A percentile compares a stretch with the other conserved stretches of the same genome.
These are phyloP conservation scores for Acanthopagrus latus DNA, from an alignment of 2,797 vertebrate species.

Conservation along the genomic window DNA sequence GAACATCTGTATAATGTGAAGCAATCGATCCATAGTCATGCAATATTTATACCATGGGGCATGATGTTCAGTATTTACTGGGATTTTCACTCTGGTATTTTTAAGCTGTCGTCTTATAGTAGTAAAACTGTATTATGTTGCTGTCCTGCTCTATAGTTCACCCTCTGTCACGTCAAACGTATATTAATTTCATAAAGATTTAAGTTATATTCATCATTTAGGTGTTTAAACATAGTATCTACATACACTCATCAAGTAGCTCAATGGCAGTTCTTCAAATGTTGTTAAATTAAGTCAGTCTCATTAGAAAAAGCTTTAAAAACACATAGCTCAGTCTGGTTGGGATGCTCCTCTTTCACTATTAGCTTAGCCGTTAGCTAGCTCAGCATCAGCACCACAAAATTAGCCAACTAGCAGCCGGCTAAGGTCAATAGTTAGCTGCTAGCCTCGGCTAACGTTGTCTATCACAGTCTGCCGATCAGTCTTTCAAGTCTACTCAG, in stretches of 20 bases:
- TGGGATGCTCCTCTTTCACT: slow-evolving; percentile 24
- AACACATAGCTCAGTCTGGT: no score
- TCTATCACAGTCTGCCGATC: neutral
- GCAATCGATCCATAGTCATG: neutral
- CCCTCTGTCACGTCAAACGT: neutral
- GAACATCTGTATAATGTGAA: neutral
- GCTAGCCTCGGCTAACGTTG: slow-evolving; percentile 32
- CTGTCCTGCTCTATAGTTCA: neutral
- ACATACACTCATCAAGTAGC: neutral
- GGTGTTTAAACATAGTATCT: neutral
- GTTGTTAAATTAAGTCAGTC: neutral
- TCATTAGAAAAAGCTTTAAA: neutral
- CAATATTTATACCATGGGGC: neutral
- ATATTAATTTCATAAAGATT: neutral
- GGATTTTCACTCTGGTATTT: neutral
- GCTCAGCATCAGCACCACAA: slow-evolving; percentile 74
- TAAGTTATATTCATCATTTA: neutral
- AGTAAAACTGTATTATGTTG: neutral
- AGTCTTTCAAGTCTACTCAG: neutral
- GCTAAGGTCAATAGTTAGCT: slow-evolving; percentile 57
- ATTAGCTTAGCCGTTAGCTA: slow-evolving; percentile 56
- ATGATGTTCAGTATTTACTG: neutral
- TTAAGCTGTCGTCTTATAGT: neutral
- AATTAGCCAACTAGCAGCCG: slow-evolving; percentile 50
- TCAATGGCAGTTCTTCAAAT: neutral